phyloP scores from a whole-genome alignment of 2,888 invertebrate species.

The Glaucopsyche alexis region DNA sequence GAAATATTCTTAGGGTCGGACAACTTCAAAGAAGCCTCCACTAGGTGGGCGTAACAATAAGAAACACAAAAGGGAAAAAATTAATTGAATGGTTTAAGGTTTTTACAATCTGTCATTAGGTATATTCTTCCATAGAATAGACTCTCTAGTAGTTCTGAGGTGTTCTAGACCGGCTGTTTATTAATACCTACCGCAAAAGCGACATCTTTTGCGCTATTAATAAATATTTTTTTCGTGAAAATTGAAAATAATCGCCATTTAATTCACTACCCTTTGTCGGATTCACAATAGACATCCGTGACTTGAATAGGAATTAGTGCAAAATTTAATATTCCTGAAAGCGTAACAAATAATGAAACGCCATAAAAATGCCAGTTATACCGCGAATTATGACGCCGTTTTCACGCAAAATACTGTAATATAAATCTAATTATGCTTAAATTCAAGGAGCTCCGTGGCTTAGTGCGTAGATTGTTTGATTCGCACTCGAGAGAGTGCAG shows the following conservation, averaged over 20 bases:
- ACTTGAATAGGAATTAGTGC: constrained; percentile 12
- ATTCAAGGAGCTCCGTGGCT: not conserved
- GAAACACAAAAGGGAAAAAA: no score
- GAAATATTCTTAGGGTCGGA: no score
- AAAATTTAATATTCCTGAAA: constrained; percentile 22
- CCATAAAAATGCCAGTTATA: constrained; percentile 6
- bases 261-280: constrained; percentile 14
- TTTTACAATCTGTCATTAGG: no score
- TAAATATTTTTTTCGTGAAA: not conserved
- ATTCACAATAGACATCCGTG: constrained; percentile 23
- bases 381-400: constrained; percentile 29
- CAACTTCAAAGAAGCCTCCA: no score
- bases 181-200: not conserved
- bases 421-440: not conserved
- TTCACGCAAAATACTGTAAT: constrained; percentile 1
- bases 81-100: no score
- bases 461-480: no score
- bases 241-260: not conserved
- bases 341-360: constrained; percentile 20
- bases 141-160: no score
- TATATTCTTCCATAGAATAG: no score
- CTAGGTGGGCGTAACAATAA: no score
- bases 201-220: no score
- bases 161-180: not conserved
- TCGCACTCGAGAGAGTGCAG: no score